Base-by-base conservation (phyloP, 2,113 vertebrate genomes). In the Pimephales promelas region DNA sequence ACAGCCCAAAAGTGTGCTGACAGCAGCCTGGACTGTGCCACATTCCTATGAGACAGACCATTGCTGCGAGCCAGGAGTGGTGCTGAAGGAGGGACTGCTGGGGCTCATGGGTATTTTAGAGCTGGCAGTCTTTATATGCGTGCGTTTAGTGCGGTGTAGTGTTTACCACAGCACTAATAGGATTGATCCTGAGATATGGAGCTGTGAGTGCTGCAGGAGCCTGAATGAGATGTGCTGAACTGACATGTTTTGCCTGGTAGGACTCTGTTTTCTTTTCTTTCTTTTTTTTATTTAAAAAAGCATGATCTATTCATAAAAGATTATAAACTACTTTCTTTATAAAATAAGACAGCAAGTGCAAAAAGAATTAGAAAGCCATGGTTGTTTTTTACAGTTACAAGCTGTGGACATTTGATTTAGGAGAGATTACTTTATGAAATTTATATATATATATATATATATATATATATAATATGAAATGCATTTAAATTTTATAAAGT, bases 91-190 rank as follows among this genome's bases (percentile, higher is more conserved):
- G 54, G 43, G 45, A 49, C 45, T 70, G 26, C 79, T 18, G 73
- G 11, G 40, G 77, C 68, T 77, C 81, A 61, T 72, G 71, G 75
- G 74, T 76, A 47, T 47, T 64, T 61, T 54, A 57, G 70, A 61
- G 43, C 31, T 74, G 47, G 45, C 64, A 26, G 47, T 43, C 31
- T 73, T 54, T 31, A 28, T 36, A 76, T 70, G 57, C 9, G 36
- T 49, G 82, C 79, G 80, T 83, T 22, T 10, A 34, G 83, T 90
- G 22, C 89, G 62, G 84, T 77, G 36, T 83, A 84, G 47, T 75
- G 87, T 68, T 86, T 13, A 83, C 61, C 83, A 13, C 73, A 85
- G 73, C 80, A 76, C 57, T 85, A 79, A 89, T 83, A 43, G 83
- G 85, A 88, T 89, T 71, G 74, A 66, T 78, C 9, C 64, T 54